Percentiles rank a stretch among this genome's conserved stretches.
Conservation (phyloP, 2,113 vertebrate species). For the Gambusia affinis region DNA sequence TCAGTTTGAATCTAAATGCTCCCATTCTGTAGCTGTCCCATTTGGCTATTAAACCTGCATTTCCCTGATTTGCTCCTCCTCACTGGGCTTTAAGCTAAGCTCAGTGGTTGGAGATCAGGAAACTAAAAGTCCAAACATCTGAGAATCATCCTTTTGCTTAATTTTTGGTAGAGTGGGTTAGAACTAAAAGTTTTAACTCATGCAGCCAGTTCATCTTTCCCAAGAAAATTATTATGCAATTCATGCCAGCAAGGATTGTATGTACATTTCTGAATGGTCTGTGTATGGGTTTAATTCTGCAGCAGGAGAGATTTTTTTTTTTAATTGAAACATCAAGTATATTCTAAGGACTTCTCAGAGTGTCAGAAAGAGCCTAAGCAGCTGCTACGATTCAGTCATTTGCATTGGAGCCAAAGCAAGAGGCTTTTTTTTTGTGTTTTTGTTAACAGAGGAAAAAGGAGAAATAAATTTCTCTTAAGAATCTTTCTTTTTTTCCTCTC, state of each 20-base stretch:
- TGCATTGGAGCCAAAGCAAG: conserved; percentile 38
- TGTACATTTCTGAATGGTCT: neutral
- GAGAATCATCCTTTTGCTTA: too few species aligned
- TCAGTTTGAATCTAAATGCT: too few species aligned
- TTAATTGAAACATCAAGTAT: conserved; percentile 56
- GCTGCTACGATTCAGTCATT: conserved; percentile 41
- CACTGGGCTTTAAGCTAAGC: too few species aligned
- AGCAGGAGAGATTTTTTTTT: conserved; percentile 46
- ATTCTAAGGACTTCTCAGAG: conserved; percentile 51
- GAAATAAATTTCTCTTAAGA: conserved; percentile 74
- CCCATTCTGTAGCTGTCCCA: too few species aligned
- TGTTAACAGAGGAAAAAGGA: conserved; percentile 25
- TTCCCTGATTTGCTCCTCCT: too few species aligned
- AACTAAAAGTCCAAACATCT: too few species aligned
- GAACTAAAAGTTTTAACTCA: neutral
- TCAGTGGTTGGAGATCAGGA: too few species aligned
- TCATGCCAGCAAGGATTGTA: neutral
- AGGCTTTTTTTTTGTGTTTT: conserved; percentile 50
- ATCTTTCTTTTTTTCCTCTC: conserved; percentile 37
- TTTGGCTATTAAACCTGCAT: too few species aligned
- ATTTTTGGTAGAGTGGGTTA: neutral
- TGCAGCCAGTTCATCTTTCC: neutral
- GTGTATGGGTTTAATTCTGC: conserved; percentile 24
- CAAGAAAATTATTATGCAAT: neutral
- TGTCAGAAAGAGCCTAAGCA: conserved; percentile 37